Conservation (phyloP, 2,797 vertebrate species). For the Chloroceryle amazona region DNA sequence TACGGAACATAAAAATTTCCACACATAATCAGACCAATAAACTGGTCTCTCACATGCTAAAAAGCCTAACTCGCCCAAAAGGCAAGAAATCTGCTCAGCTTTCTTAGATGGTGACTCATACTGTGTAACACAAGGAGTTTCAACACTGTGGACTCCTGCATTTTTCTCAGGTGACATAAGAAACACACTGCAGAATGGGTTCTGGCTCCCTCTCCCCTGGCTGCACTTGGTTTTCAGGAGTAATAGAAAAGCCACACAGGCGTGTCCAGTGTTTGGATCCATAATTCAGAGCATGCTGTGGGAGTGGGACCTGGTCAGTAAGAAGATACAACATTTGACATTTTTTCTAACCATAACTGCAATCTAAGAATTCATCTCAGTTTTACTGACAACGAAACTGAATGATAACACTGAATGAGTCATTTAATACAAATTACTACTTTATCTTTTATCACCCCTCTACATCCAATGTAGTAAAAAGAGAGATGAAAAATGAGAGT, state of each 20-base stretch:
- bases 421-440: not conserved
- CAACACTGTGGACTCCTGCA: not conserved
- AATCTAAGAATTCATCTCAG: not conserved
- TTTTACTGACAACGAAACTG: not conserved
- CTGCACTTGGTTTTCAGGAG: not conserved
- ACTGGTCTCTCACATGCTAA: not conserved
- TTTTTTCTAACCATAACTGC: not conserved
- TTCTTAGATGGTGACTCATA: not conserved
- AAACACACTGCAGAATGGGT: not conserved
- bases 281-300: not conserved
- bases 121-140: not conserved
- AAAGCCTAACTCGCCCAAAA: not conserved
- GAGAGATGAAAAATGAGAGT: not conserved
- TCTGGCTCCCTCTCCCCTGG: not conserved
- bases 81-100: not conserved
- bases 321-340: not conserved
- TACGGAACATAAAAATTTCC: not conserved
- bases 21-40: not conserved
- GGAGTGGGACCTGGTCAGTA: not conserved
- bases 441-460: not conserved
- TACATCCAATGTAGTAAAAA: not conserved
- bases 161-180: not conserved
- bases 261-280: not conserved
- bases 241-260: not conserved
- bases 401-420: not conserved